Conservation (phyloP, 2,888 invertebrate genomes). For the Leptopilina myrica region DNA sequence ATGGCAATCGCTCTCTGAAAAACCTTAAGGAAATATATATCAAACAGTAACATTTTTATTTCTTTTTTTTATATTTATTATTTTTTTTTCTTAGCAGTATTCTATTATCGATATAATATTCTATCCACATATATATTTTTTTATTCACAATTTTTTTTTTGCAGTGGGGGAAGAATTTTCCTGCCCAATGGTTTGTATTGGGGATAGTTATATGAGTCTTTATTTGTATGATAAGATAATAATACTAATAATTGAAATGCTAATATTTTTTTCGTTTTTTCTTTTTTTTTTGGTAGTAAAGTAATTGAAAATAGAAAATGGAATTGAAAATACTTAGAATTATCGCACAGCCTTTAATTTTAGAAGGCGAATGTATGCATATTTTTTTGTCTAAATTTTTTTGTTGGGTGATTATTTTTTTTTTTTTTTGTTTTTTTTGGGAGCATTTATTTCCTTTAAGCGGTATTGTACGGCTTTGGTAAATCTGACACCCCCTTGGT, state of each 20-base stretch:
- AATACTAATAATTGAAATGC: conserved; percentile 34
- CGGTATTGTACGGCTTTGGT: conserved; percentile 68
- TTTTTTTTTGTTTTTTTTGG: conserved; percentile 2
- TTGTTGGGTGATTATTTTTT: neutral
- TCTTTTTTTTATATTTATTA: conserved; percentile 3
- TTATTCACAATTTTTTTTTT: no score
- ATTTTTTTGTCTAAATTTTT: neutral
- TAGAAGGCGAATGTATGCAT: conserved; percentile 34
- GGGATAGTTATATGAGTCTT: neutral
- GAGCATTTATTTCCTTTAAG: conserved; percentile 48
- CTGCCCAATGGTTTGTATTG: neutral
- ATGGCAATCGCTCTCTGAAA: conserved; percentile 29
- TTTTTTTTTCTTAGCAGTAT: neutral
- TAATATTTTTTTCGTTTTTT: conserved; percentile 23
- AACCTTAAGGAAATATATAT: conserved; percentile 27
- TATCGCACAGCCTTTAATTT: conserved; percentile 38
- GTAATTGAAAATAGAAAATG: conserved; percentile 29
- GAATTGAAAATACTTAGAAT: conserved; percentile 30
- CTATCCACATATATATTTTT: neutral
- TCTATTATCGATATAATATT: neutral
- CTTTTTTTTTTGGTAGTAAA: conserved; percentile 23
- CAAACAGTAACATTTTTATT: conserved; percentile 32
- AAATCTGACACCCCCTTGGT: conserved; percentile 65
- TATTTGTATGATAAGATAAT: conserved; percentile 15
- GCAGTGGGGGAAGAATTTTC: no score